phyloP scores from a whole-genome alignment of 2,797 vertebrate species.

The Myotis pilosus region DNA sequence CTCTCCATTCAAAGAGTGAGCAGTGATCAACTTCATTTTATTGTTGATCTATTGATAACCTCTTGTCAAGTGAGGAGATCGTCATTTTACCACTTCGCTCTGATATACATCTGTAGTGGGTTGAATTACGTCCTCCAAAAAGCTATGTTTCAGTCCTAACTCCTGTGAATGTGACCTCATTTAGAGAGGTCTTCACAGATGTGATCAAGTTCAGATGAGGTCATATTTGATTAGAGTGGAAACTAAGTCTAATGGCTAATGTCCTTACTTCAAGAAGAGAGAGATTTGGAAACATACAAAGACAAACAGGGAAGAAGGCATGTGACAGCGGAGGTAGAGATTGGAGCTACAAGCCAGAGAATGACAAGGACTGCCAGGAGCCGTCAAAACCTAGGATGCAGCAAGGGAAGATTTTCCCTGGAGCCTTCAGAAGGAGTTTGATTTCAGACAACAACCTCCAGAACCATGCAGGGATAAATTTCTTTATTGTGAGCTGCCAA shows the following conservation, averaged over 20 bases:
- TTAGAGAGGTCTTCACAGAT: background rate
- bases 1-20: slow-evolving; percentile 6
- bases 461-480: background rate
- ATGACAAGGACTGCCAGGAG: background rate
- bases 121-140: background rate
- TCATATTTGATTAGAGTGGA: background rate
- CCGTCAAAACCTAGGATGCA: background rate
- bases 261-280: background rate
- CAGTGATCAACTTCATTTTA: background rate
- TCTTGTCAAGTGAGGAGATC: slow-evolving; percentile 4
- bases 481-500: background rate
- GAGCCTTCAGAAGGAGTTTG: background rate
- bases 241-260: background rate
- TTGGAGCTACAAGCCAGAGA: background rate
- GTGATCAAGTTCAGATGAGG: background rate
- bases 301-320: background rate
- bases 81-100: background rate
- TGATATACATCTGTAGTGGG: background rate
- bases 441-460: background rate
- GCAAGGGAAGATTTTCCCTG: background rate
- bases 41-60: background rate
- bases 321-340: background rate
- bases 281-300: background rate
- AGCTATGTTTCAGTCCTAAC: background rate
- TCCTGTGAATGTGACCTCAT: background rate